Evolutionary conservation across 2,113 vertebrate genomes (phyloP).

Genomic region (Gnathonemus echidnorhynchus): DNA sequence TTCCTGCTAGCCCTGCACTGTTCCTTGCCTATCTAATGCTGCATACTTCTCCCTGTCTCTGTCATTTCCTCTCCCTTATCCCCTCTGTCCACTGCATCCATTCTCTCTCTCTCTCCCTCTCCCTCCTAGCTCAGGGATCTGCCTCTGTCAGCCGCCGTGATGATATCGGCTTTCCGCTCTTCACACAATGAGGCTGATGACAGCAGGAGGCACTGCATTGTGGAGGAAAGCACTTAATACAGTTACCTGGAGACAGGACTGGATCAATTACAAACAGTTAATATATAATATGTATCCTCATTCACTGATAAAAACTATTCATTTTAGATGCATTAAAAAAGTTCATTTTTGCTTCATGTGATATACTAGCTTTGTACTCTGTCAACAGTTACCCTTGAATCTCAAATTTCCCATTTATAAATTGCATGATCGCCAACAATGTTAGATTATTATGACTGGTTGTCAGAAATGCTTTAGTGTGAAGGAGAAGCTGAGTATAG

Average conservation of each 20-base stretch:
- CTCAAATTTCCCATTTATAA: neutral
- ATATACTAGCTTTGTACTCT: neutral
- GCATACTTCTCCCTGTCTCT: neutral
- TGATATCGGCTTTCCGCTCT: neutral
- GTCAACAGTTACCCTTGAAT: neutral
- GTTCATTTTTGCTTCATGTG: neutral
- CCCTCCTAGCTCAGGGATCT: neutral
- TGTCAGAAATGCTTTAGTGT: neutral
- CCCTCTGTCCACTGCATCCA: neutral
- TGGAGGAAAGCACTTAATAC: neutral
- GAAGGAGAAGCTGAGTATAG: neutral
- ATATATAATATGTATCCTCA: neutral
- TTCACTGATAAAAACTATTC: neutral
- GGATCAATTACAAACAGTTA: neutral
- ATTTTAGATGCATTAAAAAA: neutral
- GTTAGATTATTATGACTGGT: neutral
- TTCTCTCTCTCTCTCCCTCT: neutral
- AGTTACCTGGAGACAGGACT: neutral
- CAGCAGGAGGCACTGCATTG: neutral
- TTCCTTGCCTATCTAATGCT: neutral
- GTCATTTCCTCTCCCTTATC: neutral
- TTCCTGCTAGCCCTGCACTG: neutral
- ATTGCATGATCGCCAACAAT: neutral
- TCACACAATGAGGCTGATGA: neutral
- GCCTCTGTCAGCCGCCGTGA: neutral